Evolutionary conservation across 1,140 invertebrate species (phyloP).

Genomic region (Leptopilina boulardi): DNA sequence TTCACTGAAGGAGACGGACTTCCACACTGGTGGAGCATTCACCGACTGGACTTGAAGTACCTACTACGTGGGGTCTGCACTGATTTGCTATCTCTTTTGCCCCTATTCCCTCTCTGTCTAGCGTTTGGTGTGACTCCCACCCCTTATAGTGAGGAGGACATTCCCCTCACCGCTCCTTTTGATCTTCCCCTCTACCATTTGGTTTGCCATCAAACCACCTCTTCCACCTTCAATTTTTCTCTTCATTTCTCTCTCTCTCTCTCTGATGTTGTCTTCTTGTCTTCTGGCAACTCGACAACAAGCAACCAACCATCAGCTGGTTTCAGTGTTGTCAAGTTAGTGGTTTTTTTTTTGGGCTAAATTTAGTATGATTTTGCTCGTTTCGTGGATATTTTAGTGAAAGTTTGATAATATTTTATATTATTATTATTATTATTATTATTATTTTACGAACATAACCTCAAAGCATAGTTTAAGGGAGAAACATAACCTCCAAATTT

Average conservation of each 20-base stretch:
- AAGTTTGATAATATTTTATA: too few relatives aligned
- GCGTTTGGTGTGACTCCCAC: neutral
- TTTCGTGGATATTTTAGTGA: too few relatives aligned
- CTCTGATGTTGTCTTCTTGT: neutral
- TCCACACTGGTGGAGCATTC: slow-evolving; percentile 43
- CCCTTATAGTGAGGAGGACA: neutral
- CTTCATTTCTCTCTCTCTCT: neutral
- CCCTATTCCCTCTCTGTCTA: slow-evolving; percentile 4
- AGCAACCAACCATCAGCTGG: slow-evolving; percentile 33
- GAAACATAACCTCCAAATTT: too few relatives aligned
- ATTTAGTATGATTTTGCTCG: too few relatives aligned
- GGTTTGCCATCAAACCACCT: neutral
- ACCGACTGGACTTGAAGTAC: slow-evolving; percentile 51
- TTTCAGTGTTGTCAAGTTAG: neutral
- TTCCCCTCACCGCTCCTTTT: slow-evolving; percentile 21
- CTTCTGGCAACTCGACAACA: slow-evolving; percentile 35
- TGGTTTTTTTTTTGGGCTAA: too few relatives aligned
- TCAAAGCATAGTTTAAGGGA: too few relatives aligned
- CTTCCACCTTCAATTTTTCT: slow-evolving; percentile 15
- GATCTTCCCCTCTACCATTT: neutral
- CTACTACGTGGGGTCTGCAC: slow-evolving; percentile 43
- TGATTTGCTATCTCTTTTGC: slow-evolving; percentile 40
- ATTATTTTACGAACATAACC: too few relatives aligned
- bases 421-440: too few relatives aligned
- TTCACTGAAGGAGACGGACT: slow-evolving; percentile 28